Base-by-base conservation (phyloP, 2,113 vertebrate species). In the Albula glossodonta region DNA sequence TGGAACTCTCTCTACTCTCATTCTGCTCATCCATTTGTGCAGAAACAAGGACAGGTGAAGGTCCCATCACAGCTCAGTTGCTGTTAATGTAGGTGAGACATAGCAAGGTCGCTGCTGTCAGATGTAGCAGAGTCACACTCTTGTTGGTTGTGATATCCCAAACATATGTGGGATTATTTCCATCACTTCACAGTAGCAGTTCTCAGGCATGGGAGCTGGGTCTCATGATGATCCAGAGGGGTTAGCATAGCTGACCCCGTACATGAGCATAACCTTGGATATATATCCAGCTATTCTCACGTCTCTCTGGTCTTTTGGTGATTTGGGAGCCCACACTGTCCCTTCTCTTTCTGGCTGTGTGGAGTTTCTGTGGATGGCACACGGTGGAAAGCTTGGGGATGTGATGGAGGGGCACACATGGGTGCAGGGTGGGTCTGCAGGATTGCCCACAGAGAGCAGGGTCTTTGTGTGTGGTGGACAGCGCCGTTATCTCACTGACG, bases 401-500 rank as follows among this genome's bases (percentile, higher is more conserved):
- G 49, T 9, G 17, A 25, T 48, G 48, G n/a, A 49, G 51, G 52
- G 52, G 60, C 41, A 41, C 77, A 57, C 57, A 15, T 17, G 41
- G 77, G 41, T 50, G 31, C 13, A 60, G 9, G 7, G 17, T 1
- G 70, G 70, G 70, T 22, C n/a, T 74, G n/a, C 22, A 48, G 31
- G 31, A 25, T 49, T 6, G 25, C 51, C 63, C 51, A 2, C 52
- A 56, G 5, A 41, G 51, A 78, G 22, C 74, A 51, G 63, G 51
- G 77, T 25, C 78, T 80, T 80, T 63, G 84, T 85, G 84, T 85
- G 78, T 66, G 78, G 84, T 56, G 22, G 22, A 41, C 56, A 50
- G 51, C 9, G 51, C 49, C 70, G 79, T 81, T 84, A 84, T 87
- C 78, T 82, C 51, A 81, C 53, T 84, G 79, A 84, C 79, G 41